Conservation (phyloP, 2,888 invertebrate genomes). For the Tineola bisselliella region DNA sequence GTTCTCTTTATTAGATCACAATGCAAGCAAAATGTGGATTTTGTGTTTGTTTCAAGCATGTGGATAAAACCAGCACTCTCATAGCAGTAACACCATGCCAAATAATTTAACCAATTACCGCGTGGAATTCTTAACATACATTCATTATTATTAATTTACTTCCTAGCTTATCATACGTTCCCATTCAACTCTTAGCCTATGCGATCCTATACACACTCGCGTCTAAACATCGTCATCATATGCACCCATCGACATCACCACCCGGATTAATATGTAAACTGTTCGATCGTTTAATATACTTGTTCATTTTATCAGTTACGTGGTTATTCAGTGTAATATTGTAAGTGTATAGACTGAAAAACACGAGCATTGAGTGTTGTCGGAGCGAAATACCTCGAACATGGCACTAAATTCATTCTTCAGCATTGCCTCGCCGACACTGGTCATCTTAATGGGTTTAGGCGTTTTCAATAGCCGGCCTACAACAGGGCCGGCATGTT, state of each 20-base stretch:
- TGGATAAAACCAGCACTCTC: not conserved
- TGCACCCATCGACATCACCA: too few relatives aligned
- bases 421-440: not conserved
- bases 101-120: not conserved
- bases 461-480: too few relatives aligned
- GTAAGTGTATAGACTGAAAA: too few relatives aligned
- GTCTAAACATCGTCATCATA: too few relatives aligned
- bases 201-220: too few relatives aligned
- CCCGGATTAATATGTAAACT: too few relatives aligned
- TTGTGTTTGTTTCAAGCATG: not conserved
- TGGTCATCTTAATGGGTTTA: not conserved
- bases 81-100: not conserved
- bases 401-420: not conserved
- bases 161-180: not conserved
- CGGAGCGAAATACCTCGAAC: not conserved
- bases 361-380: not conserved
- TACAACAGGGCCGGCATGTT: too few relatives aligned
- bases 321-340: too few relatives aligned
- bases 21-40: not conserved
- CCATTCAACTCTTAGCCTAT: too few relatives aligned
- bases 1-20: not conserved
- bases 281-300: too few relatives aligned
- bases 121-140: not conserved
- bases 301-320: too few relatives aligned
- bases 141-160: not conserved